Evolutionary conservation across 2,888 invertebrate genomes (phyloP).

Genomic region (Trichopria drosophilae): DNA sequence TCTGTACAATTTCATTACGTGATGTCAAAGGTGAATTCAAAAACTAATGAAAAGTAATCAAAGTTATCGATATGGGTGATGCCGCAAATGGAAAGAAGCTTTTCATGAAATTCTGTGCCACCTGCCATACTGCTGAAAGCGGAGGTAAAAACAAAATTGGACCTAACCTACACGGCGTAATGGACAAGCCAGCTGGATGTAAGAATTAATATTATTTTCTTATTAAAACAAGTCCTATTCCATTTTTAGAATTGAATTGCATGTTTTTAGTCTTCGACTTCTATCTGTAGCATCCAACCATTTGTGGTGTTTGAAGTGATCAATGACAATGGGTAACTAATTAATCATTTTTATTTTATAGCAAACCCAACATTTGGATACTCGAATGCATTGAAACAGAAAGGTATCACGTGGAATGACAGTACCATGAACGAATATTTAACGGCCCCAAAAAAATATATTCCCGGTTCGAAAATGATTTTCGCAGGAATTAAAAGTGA

Average conservation of each 20-base stretch:
- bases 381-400: constrained; percentile 68
- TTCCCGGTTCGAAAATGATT: constrained; percentile 77
- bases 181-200: constrained; percentile 59
- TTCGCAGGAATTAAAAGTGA: constrained; percentile 73
- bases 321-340: background rate
- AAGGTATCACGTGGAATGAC: constrained; percentile 68
- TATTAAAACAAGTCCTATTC: background rate
- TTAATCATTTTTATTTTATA: constrained; percentile 17
- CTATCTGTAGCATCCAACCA: no score
- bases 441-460: constrained; percentile 72
- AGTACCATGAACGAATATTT: constrained; percentile 70
- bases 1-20: no score
- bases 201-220: constrained; percentile 20
- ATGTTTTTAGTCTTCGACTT: constrained; percentile 6
- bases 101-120: constrained; percentile 68
- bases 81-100: constrained; percentile 69
- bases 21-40: no score
- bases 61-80: no score
- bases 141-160: constrained; percentile 71
- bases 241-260: background rate
- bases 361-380: constrained; percentile 62
- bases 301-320: no score
- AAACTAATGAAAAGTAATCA: no score
- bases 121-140: constrained; percentile 70
- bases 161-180: constrained; percentile 70